These are phyloP conservation scores for Limnephilus auricula DNA, from an alignment of 2,888 invertebrate genomes.

Conservation along the genomic window DNA sequence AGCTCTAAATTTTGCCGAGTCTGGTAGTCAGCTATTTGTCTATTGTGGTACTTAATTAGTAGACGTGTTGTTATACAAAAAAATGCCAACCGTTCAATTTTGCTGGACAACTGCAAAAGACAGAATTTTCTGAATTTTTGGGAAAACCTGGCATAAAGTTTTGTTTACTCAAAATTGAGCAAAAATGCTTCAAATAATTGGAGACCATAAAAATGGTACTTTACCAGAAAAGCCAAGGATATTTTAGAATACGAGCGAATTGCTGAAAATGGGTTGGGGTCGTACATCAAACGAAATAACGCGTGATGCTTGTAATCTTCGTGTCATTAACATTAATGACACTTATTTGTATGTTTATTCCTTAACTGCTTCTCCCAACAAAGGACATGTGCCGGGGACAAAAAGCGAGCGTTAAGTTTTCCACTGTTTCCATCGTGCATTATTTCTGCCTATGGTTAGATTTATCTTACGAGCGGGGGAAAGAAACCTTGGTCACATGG, in stretches of 20 bases:
- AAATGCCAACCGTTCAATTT: too few species aligned
- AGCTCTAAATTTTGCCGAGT: too few species aligned
- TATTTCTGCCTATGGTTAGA: slow-evolving; percentile 31
- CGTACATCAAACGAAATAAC: background rate
- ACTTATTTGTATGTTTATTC: background rate
- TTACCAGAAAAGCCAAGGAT: background rate
- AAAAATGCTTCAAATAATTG: background rate
- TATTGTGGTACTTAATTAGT: too few species aligned
- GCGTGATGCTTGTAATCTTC: background rate
- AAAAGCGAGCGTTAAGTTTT: slow-evolving; percentile 53
- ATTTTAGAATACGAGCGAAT: background rate
- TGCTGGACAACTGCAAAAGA: too few species aligned
- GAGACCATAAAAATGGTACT: background rate
- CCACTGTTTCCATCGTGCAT: slow-evolving; percentile 38
- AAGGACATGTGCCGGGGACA: slow-evolving; percentile 29
- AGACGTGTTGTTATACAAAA: too few species aligned
- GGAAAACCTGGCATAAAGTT: too few species aligned
- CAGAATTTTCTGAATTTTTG: too few species aligned
- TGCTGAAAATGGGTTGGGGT: background rate
- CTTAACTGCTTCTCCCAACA: slow-evolving; percentile 11
- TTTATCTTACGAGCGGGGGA: background rate
- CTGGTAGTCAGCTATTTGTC: too few species aligned
- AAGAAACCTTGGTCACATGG: background rate
- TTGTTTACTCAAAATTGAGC: background rate
- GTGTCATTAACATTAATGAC: background rate